A percentile compares a stretch with the other conserved stretches of the same genome.
Conservation (phyloP, 2,888 invertebrate genomes). For the Aproaerema taeniolella region DNA sequence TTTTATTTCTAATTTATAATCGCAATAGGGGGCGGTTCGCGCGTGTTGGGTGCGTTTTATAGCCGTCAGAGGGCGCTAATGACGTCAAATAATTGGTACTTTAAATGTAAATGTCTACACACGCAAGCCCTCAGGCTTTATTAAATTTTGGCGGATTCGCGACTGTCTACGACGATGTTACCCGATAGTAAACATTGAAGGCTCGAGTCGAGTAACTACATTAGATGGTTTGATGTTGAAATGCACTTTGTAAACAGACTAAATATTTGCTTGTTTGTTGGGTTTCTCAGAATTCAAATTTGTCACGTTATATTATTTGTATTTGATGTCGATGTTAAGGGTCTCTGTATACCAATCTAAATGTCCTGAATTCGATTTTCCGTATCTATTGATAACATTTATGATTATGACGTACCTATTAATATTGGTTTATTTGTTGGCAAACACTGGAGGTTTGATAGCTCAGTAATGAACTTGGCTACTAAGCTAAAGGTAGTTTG, state of each 20-base stretch:
- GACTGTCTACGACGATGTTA: constrained; percentile 15
- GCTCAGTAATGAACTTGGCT: too few relatives aligned
- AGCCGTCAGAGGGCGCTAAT: constrained; percentile 69
- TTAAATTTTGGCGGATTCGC: constrained; percentile 57
- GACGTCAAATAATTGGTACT: constrained; percentile 76
- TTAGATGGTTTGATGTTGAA: constrained; percentile 1
- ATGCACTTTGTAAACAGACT: background rate
- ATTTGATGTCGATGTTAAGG: too few relatives aligned
- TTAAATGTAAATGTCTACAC: constrained; percentile 76
- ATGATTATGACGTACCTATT: too few relatives aligned
- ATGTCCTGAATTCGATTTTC: too few relatives aligned
- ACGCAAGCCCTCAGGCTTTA: constrained; percentile 58
- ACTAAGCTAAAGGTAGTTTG: too few relatives aligned
- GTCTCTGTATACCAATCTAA: too few relatives aligned
- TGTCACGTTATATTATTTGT: too few relatives aligned
- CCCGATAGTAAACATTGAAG: constrained; percentile 13
- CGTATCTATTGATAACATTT: too few relatives aligned
- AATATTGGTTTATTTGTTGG: too few relatives aligned
- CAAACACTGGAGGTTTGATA: too few relatives aligned
- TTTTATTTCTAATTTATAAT: constrained; percentile 70
- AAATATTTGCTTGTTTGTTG: too few relatives aligned
- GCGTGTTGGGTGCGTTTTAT: constrained; percentile 74
- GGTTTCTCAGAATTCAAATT: too few relatives aligned
- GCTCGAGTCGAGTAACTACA: background rate
- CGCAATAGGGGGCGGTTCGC: constrained; percentile 46